Evolutionary conservation across 2,113 vertebrate genomes (phyloP), one percentile per base, ranked within the genome.

Genomic region (Datnioides undecimradiatus): DNA sequence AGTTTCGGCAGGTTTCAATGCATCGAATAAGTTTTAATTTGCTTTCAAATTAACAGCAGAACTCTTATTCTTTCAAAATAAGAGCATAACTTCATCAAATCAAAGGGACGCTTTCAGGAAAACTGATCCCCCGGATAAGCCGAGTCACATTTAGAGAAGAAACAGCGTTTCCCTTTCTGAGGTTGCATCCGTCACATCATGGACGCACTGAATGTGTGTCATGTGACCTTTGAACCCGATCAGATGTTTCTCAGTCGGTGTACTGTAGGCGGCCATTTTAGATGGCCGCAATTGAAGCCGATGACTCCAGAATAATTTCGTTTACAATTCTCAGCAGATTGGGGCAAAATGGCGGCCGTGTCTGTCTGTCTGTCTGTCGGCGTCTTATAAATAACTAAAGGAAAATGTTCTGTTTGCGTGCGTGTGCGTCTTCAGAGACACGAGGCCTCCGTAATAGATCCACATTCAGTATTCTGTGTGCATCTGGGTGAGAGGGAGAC

Each of bases 391-490:
- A 92, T 86, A 91, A 90, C 82, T 80, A 80, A 90, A 69, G 76
- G 80, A 76, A 83, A 85, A 48, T 70, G 74, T 80, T 86, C 49
- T 80, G 86, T 87, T 83, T 79, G 81, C 57, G 81, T 90, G 90
- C 41, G 48, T 48, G 55, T 58, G 76, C 67, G 87, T 87, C 89
- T 90, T 69, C 8, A 25, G 92, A 91, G 88, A 91, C 89, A 27
- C 66, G 19, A 63, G 85, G 87, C 84, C 87, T 85, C 77, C 21
- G 87, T 90, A 89, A 88, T 64, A 68, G 63, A 91, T 86, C 51
- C 57, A 65, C 87, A 87, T 87, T 91, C 86, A 41, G 92, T 90
- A 93, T 94, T 90, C 91, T 76, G 85, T 46, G 38, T 88, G 88
- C 87, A 87, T 92, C 83, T 92, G 91, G 82, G 91, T 88, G 87